Conservation (phyloP, 2,888 invertebrate genomes). For the Suillia variegata region DNA sequence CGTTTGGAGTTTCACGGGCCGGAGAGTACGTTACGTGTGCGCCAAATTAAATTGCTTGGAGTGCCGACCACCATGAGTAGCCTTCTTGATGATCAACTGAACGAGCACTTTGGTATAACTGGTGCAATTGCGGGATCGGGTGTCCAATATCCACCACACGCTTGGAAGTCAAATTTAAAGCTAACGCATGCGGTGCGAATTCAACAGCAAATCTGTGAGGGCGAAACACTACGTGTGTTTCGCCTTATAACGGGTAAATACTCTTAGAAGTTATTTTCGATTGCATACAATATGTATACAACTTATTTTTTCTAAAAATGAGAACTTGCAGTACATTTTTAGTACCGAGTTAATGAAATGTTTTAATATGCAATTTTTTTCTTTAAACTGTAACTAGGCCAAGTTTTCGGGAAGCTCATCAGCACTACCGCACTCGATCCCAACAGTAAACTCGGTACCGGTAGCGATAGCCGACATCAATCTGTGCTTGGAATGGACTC, state of each 20-base stretch:
- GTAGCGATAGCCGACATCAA: slow-evolving; percentile 28
- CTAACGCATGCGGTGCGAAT: slow-evolving; percentile 63
- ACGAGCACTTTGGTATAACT: slow-evolving; percentile 25
- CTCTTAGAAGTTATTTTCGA: slow-evolving; percentile 70
- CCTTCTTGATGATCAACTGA: slow-evolving; percentile 30
- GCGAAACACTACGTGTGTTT: slow-evolving; percentile 91
- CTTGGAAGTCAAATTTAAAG: slow-evolving; percentile 48
- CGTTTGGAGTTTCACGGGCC: slow-evolving; percentile 89
- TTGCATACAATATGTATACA: not conserved
- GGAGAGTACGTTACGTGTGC: slow-evolving; percentile 85
- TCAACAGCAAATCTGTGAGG: slow-evolving; percentile 86
- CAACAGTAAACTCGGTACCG: slow-evolving; percentile 19
- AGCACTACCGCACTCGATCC: slow-evolving; percentile 59
- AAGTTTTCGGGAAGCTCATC: slow-evolving; percentile 90
- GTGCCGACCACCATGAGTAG: slow-evolving; percentile 59
- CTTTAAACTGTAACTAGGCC: too few species aligned
- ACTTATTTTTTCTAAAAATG: too few species aligned
- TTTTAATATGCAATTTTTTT: not conserved
- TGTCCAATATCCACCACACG: slow-evolving; percentile 4
- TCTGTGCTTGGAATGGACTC: slow-evolving; percentile 44
- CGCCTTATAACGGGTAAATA: slow-evolving; percentile 73
- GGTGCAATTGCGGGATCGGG: not conserved
- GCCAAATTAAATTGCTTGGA: slow-evolving; percentile 78
- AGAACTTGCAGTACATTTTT: too few species aligned
- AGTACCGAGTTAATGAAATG: not conserved